These are phyloP conservation scores for Etheostoma cragini DNA, from an alignment of 2,113 vertebrate genomes.

Conservation along the genomic window DNA sequence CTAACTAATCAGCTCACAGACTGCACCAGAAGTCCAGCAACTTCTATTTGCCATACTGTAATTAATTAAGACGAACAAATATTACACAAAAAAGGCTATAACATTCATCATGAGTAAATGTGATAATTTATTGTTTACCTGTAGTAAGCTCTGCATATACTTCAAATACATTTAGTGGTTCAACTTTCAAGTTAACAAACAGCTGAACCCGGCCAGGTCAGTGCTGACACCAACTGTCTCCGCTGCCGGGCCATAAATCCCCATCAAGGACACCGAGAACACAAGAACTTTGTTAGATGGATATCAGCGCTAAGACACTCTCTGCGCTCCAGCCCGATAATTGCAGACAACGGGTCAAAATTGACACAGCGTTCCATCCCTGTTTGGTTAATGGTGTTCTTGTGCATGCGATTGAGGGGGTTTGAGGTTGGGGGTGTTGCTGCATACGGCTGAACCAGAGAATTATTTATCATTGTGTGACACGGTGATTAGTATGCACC, in stretches of 20 bases:
- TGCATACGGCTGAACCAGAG: constrained; percentile 28
- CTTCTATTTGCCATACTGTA: too few species aligned
- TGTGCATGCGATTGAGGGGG: background rate
- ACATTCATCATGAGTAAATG: background rate
- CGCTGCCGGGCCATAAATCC: constrained; percentile 39
- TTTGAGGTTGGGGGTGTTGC: background rate
- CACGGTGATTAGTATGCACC: constrained; percentile 65
- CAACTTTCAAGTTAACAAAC: background rate
- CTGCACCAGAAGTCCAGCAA: background rate
- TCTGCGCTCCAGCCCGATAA: constrained; percentile 1
- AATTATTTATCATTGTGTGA: constrained; percentile 63
- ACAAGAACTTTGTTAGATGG: constrained; percentile 42
- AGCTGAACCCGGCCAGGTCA: background rate
- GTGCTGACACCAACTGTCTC: constrained; percentile 12
- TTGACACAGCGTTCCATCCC: constrained; percentile 33
- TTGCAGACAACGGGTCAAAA: constrained; percentile 32
- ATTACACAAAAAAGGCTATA: background rate
- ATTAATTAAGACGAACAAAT: background rate
- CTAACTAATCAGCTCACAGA: background rate
- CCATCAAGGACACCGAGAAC: constrained; percentile 52
- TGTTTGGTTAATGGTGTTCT: constrained; percentile 15
- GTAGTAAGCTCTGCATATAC: too few species aligned
- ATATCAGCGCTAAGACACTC: constrained; percentile 31
- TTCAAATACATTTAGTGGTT: background rate
- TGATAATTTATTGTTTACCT: too few species aligned